These are phyloP conservation scores for Orthosia gothica DNA, from an alignment of 2,888 invertebrate species.

Conservation along the genomic window DNA sequence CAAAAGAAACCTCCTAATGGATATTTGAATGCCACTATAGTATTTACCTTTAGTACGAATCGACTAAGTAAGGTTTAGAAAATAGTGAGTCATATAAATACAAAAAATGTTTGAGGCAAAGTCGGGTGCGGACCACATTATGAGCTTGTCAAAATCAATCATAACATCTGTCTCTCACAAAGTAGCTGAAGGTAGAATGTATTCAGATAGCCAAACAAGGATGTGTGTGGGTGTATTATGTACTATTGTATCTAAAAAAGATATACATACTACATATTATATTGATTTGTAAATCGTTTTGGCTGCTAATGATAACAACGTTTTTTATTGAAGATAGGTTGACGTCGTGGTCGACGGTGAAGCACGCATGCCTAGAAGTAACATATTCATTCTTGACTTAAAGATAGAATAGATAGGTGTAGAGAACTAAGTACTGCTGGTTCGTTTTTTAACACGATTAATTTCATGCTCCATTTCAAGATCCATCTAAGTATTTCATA, in stretches of 20 bases:
- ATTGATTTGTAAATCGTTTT: slow-evolving; percentile 5
- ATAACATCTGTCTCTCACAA: slow-evolving; percentile 48
- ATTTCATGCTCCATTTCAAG: background rate
- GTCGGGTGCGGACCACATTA: slow-evolving; percentile 59
- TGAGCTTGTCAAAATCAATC: slow-evolving; percentile 65
- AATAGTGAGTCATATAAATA: slow-evolving; percentile 68
- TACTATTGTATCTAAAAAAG: slow-evolving; percentile 1
- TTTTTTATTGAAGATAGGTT: too few relatives aligned
- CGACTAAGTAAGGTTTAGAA: slow-evolving; percentile 62
- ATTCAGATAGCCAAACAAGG: slow-evolving; percentile 32
- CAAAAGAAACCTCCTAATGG: slow-evolving; percentile 89
- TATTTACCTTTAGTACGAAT: slow-evolving; percentile 77
- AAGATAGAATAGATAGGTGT: too few relatives aligned
- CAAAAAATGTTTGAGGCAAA: slow-evolving; percentile 52
- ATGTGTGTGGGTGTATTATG: slow-evolving; percentile 22
- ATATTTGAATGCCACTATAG: slow-evolving; percentile 86
- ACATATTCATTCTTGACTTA: too few relatives aligned
- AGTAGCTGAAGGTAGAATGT: slow-evolving; percentile 42
- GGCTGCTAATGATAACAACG: background rate
- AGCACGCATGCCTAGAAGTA: too few relatives aligned
- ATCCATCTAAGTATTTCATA: slow-evolving; percentile 2
- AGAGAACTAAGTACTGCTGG: too few relatives aligned
- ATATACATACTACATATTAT: background rate
- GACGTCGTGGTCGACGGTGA: too few relatives aligned
- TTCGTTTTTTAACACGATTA: background rate